Evolutionary conservation across 2,797 vertebrate genomes (phyloP), one percentile per base, ranked within the genome.

Genomic region (Enteromius radiatus): DNA sequence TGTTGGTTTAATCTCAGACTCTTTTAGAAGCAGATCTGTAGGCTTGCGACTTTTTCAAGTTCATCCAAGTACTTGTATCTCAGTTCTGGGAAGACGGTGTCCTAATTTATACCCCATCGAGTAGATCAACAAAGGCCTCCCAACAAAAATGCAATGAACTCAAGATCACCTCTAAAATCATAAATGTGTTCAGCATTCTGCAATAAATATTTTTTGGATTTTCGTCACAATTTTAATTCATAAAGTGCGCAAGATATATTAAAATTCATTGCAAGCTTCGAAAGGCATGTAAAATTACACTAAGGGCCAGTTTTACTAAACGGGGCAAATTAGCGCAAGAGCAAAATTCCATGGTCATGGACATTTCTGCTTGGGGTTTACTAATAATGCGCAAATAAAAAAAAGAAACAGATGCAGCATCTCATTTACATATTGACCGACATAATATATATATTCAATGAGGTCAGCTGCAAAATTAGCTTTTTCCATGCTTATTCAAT

Each of bases 1-100:
- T 74, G 69, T 74, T 81, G 69, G n/a, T 74, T 74, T 75, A 75
- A 82, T 82, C 45, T 7, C 21, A n/a, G 23, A 28, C 45, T n/a
- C 15, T 9, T 31, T 81, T 11, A 75, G 59, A 65, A 54, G 67
- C 23, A 80, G 78, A 71, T 80, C 52, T 80, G 52, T 71, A 33
- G 41, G 41, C 45, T 65, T 54, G 80, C 15, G 2, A 64, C 43
- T 81, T 74, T 81, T 38, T 74, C 8, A 64, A 74, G 56, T 63
- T 63, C 69, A 74, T 74, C n/a, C 0, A 21, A 74, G 56, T 36
- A 31, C 6, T 73, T 26, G 19, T 45, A 56, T 80, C 56, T 79
- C 2, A 0, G 47, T 31, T 47, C 43, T 17, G n/a, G 28, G 36
- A 70, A 82, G 41, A 63, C 2, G 21, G 45, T 75, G 67, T 84